Evolutionary conservation across 2,113 vertebrate genomes (phyloP), one percentile per base, ranked within the genome.

Genomic region (Acinonyx jubatus): DNA sequence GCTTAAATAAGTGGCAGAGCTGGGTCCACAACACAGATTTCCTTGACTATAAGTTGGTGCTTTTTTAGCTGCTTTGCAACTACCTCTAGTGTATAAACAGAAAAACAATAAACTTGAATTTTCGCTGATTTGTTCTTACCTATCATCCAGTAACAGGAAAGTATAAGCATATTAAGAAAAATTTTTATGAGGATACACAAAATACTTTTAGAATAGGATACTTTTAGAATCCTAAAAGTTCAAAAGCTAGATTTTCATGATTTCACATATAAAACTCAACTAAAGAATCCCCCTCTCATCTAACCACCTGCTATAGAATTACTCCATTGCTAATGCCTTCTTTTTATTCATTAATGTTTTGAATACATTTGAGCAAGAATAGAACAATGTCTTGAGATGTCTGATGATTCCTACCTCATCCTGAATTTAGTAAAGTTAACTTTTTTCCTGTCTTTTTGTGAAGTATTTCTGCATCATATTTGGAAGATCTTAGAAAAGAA

Each of bases 401-500:
- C 11, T 6, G 1, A 68, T 48, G 45, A 48, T 38, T 36, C 48
- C 29, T 78, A 94, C 12, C 2, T 55, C 41, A 45, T 48, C 4
- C 68, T 66, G 69, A 89, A 89, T 83, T 89, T 89, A 82, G 48
- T 21, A 86, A 65, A 89, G 9, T 80, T 91, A 82, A 93, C 18
- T 91, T 69, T 74, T 61, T 92, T 89, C 61, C 61, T 93, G 48
- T 88, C 52, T 68, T 91, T 96, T 71, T 16, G 33, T 31, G 12
- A 25, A 88, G 33, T 71, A 52, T 33, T 21, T 90, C 36, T 45
- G 69, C 52, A 88, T 85, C 84, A 66, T 82, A 95, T 66, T 63
- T 92, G 45, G 73, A 95, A 94, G 45, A 87, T 33, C 82, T 96
- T 87, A 80, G 63, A 71, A 93, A 93, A 94, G 41, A 89, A 97